phyloP scores from a whole-genome alignment of 2,888 invertebrate genomes.

The Tanytarsus gracilentus region DNA sequence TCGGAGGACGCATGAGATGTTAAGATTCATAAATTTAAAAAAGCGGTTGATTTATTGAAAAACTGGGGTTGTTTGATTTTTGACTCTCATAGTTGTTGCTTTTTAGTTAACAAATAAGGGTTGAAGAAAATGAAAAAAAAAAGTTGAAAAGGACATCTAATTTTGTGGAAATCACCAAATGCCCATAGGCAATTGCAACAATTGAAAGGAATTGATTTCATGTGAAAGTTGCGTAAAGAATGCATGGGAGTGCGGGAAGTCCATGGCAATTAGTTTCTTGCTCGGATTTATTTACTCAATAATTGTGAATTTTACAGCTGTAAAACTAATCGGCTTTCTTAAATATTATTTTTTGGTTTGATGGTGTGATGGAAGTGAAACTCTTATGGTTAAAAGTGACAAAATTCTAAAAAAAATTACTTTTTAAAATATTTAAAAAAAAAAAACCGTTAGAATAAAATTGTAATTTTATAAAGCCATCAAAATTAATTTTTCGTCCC shows the following conservation, averaged over 20 bases:
- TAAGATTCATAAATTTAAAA: slow-evolving; percentile 27
- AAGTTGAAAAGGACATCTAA: slow-evolving; percentile 11
- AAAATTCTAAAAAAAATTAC: not conserved
- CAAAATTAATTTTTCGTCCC: not conserved
- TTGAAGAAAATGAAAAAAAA: too few species aligned
- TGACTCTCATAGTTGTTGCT: not conserved
- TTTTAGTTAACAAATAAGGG: not conserved
- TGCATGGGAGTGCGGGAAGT: too few species aligned
- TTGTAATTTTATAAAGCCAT: not conserved
- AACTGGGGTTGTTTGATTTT: slow-evolving; percentile 3
- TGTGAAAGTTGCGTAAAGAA: not conserved
- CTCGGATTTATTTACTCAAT: not conserved
- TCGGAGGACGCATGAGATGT: slow-evolving; percentile 22
- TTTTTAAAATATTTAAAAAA: not conserved
- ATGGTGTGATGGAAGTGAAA: not conserved
- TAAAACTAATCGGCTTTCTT: slow-evolving; percentile 21
- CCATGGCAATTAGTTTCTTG: too few species aligned
- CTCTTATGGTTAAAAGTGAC: not conserved
- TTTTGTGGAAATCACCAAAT: slow-evolving; percentile 17
- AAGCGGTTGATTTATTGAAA: slow-evolving; percentile 28
- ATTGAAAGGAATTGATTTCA: slow-evolving; percentile 12
- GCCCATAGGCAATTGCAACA: slow-evolving; percentile 5
- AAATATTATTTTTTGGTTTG: too few species aligned
- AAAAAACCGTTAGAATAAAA: not conserved
- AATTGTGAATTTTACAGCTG: not conserved